Conservation (phyloP, 1,140 invertebrate species). For the Idris sp. region DNA sequence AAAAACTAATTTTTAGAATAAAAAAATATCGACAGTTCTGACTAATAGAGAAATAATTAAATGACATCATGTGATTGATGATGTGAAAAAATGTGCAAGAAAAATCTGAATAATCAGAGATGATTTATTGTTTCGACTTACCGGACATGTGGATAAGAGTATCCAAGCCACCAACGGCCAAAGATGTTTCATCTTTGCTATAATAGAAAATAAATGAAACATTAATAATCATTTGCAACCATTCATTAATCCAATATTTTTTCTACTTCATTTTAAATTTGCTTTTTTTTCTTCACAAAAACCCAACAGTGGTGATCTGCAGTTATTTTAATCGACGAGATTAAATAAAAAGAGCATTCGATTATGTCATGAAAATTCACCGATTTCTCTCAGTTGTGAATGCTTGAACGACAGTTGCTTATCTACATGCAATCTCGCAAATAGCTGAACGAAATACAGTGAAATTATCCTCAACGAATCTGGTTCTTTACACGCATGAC, state of each 20-base stretch:
- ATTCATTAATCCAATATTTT: too few relatives aligned
- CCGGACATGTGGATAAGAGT: conserved; percentile 80
- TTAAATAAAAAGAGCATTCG: too few relatives aligned
- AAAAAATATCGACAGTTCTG: too few relatives aligned
- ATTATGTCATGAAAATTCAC: too few relatives aligned
- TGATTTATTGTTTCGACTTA: conserved; percentile 69
- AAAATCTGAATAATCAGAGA: conserved; percentile 42
- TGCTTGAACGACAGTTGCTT: conserved; percentile 6
- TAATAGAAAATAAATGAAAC: conserved; percentile 23
- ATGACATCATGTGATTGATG: conserved; percentile 27
- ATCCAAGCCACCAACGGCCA: conserved; percentile 85
- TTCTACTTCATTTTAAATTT: neutral
- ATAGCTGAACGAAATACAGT: conserved; percentile 12
- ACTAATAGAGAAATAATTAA: too few relatives aligned
- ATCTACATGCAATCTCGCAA: conserved; percentile 13
- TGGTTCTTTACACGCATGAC: conserved; percentile 21
- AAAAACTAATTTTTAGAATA: too few relatives aligned
- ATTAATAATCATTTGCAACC: neutral
- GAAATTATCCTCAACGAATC: conserved; percentile 24
- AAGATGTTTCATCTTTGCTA: conserved; percentile 86
- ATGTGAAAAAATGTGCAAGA: conserved; percentile 1
- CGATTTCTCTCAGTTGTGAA: conserved; percentile 8
- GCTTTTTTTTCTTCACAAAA: too few relatives aligned
- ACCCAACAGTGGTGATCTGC: neutral
- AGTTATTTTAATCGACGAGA: too few relatives aligned